These are phyloP conservation scores for Aphodius sticticus DNA, from an alignment of 2,888 invertebrate genomes.

Conservation along the genomic window DNA sequence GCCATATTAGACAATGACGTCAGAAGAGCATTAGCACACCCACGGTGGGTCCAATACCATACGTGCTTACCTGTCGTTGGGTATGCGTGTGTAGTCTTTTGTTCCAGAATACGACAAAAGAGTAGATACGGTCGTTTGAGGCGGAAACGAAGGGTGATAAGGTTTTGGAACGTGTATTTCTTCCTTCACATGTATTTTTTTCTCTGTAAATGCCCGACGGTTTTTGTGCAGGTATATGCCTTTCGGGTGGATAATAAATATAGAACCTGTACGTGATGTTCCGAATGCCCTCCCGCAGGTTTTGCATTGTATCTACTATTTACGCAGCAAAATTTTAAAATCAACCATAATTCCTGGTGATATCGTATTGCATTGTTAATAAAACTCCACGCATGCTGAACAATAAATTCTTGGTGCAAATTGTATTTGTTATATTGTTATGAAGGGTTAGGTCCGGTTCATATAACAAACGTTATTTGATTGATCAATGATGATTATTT, in stretches of 20 bases:
- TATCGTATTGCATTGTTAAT: neutral
- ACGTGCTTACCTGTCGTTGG: neutral
- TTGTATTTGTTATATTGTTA: no score
- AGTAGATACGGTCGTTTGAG: neutral
- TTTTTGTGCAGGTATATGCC: neutral
- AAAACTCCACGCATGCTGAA: no score
- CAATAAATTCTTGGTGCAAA: no score
- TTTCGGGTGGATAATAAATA: neutral
- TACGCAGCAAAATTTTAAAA: neutral
- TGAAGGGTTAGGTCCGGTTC: no score
- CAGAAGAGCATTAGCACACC: neutral
- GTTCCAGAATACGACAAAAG: neutral
- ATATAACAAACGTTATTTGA: no score
- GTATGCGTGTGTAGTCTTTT: neutral
- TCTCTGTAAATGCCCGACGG: neutral
- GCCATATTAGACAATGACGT: constrained; percentile 4
- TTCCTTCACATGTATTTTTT: neutral
- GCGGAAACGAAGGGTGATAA: neutral
- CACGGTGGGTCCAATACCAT: neutral
- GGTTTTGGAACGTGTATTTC: neutral
- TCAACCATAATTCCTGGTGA: neutral
- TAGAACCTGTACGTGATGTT: neutral
- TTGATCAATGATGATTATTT: no score
- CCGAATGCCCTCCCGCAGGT: neutral
- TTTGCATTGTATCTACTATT: neutral